Evolutionary conservation across 2,888 invertebrate genomes (phyloP), one percentile per base, ranked within the genome.

Genomic region (Perizoma flavofasciatum): DNA sequence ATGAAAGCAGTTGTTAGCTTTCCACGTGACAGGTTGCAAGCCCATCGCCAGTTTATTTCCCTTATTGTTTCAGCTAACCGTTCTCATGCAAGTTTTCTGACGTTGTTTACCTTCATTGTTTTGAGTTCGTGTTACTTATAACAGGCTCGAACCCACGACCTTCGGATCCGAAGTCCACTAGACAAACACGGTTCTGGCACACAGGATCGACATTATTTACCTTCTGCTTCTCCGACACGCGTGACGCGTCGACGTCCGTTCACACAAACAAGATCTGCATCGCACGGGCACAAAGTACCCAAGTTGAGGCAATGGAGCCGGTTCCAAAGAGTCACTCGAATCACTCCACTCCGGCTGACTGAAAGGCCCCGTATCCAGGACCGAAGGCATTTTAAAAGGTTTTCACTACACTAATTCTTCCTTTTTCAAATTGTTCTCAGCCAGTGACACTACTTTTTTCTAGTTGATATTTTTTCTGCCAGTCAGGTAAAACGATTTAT

Each of bases 211-310:
- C 11, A 44, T 6, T 33, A 6, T 34, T 76, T 86, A 90, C 91
- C 91, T 88, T 89, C 74, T 85, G 74, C 73, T 88, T 90, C 91
- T 90, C 89, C 89, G 80, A 82, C 89, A 91, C 85, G 85, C 81
- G 65, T 90, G 89, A 44, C 81, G 81, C 72, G 86, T 81, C 73
- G 86, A 78, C 72, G 79, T 75, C 75, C 88, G 75, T 41, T 88
- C 88, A 66, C 88, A 90, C 44, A 40, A 11, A 41, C 58, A 62
- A 6, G 62, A 62, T 40, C 83, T 81, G 74, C 90, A 94, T 59
- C 90, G 84, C 65, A 93, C 90, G 6, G 94, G 94, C 67, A 94
- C 93, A 75, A 94, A 94, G 75, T 94, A 94, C 0, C 94, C 94
- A 69, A 94, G 80, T 73, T 94, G 94, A 6, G 94, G 93, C 52